phyloP scores from a whole-genome alignment of 2,888 invertebrate genomes.

The Sicus ferrugineus region DNA sequence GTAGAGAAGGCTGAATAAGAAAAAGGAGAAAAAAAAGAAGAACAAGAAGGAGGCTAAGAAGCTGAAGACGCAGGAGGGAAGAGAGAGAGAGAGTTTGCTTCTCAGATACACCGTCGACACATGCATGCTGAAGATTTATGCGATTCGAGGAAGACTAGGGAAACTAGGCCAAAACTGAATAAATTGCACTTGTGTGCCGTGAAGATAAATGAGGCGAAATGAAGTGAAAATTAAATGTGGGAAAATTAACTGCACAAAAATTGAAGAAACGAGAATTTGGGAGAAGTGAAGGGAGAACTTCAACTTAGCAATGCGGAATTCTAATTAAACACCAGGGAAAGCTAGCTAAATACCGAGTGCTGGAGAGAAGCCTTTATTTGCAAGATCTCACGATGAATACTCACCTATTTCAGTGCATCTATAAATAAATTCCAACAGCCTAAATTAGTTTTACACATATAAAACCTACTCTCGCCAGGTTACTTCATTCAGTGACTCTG shows the following conservation, averaged over 20 bases:
- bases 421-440: too few species aligned
- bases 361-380: too few species aligned
- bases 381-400: too few species aligned
- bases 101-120: not conserved
- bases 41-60: not conserved
- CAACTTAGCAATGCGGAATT: too few species aligned
- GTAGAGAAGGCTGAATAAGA: not conserved
- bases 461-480: too few species aligned
- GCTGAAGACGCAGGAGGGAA: not conserved
- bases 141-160: too few species aligned
- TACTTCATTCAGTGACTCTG: too few species aligned
- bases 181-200: conserved; percentile 7
- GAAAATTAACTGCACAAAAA: not conserved
- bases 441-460: too few species aligned
- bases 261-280: not conserved
- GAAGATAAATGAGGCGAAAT: conserved; percentile 11
- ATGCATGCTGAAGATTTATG: conserved; percentile 19
- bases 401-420: too few species aligned
- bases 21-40: not conserved
- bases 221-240: not conserved
- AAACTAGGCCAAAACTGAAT: conserved; percentile 23
- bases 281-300: not conserved
- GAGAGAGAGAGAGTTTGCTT: not conserved
- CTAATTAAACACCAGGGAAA: too few species aligned
- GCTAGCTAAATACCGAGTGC: too few species aligned